phyloP scores from a whole-genome alignment of 2,113 vertebrate species.

The Genyomyrus donnyi region DNA sequence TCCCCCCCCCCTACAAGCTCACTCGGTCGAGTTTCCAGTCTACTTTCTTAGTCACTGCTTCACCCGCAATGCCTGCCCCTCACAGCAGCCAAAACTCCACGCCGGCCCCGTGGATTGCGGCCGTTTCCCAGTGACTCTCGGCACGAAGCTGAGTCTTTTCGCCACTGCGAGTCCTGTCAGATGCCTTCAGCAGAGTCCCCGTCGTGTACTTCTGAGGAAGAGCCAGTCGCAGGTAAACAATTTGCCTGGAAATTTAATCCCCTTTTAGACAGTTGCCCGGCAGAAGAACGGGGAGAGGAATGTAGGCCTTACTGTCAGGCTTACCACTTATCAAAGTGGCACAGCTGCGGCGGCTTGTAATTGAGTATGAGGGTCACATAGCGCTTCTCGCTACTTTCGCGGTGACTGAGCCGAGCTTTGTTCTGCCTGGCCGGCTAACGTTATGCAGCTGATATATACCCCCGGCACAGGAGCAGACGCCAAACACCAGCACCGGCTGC shows the following conservation, averaged over 20 bases:
- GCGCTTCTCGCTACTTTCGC: background rate
- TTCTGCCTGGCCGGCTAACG: constrained; percentile 9
- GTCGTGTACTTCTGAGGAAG: background rate
- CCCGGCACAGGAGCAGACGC: background rate
- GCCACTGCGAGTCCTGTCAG: background rate
- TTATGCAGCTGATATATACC: constrained; percentile 7
- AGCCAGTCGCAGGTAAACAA: constrained; percentile 17
- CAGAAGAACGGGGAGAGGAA: background rate
- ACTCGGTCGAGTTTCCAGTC: background rate
- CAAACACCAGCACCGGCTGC: background rate
- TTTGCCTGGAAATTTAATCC: constrained; percentile 13
- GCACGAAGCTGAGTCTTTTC: background rate
- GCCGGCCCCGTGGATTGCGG: background rate
- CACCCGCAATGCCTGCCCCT: background rate
- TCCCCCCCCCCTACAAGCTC: no score
- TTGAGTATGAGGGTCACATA: constrained; percentile 16
- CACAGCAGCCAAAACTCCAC: background rate
- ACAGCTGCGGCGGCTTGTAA: constrained; percentile 13
- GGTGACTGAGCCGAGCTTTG: constrained; percentile 13
- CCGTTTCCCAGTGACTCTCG: background rate
- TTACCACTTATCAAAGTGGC: constrained; percentile 11
- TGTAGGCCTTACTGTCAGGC: constrained; percentile 6
- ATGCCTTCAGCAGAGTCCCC: background rate
- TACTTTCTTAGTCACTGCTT: background rate
- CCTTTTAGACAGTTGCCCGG: constrained; percentile 12